A percentile compares a stretch with the other conserved stretches of the same genome.
These are phyloP conservation scores for Tinea semifulvella DNA, from an alignment of 2,888 invertebrate genomes.

Conservation along the genomic window DNA sequence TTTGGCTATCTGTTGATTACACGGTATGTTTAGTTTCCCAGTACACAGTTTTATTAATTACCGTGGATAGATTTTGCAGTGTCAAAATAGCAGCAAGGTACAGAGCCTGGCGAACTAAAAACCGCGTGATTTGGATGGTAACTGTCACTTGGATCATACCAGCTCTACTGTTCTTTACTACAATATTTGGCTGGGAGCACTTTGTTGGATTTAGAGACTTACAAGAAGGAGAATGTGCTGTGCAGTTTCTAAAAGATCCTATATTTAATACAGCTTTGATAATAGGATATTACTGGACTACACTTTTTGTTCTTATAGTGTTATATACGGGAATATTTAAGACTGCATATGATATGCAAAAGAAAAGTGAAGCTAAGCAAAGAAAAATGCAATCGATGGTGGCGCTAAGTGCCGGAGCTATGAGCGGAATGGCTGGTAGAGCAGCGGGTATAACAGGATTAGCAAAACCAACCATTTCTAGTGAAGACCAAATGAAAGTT, in stretches of 20 bases:
- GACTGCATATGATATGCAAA: conserved; percentile 97
- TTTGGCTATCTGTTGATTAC: conserved; percentile 99
- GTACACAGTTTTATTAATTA: conserved; percentile 98
- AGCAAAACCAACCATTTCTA: conserved; percentile 77
- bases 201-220: conserved; percentile 93
- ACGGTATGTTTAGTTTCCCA: conserved; percentile 99
- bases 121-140: conserved; percentile 94
- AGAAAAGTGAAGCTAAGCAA: conserved; percentile 95
- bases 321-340: conserved; percentile 97
- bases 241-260: conserved; percentile 97
- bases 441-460: conserved; percentile 88
- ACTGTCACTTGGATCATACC: conserved; percentile 97
- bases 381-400: conserved; percentile 96
- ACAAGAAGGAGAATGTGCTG: conserved; percentile 88
- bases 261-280: conserved; percentile 97
- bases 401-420: conserved; percentile 87
- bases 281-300: conserved; percentile 97
- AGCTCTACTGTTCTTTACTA: conserved; percentile 94
- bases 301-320: conserved; percentile 92
- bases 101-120: conserved; percentile 95
- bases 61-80: conserved; percentile 97
- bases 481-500: conserved; percentile 74
- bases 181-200: conserved; percentile 99
- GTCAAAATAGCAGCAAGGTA: conserved; percentile 98
- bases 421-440: conserved; percentile 89